A percentile compares a stretch with the other conserved stretches of the same genome.
Conservation (phyloP, 2,888 invertebrate species). For the Seladonia tumulorum region DNA sequence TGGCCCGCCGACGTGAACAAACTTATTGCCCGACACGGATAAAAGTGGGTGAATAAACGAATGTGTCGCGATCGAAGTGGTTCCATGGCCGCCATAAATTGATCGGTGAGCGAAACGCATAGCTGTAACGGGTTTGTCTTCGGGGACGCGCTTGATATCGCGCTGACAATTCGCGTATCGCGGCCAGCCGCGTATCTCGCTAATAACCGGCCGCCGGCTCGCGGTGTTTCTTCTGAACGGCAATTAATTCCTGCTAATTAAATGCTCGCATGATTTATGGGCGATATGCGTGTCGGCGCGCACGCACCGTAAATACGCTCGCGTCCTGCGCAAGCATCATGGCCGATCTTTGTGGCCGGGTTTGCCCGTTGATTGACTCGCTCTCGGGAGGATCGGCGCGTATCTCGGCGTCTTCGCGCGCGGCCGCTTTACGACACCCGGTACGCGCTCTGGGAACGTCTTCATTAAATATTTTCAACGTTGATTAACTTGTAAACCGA, state of each 20-base stretch:
- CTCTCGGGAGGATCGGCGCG: not conserved
- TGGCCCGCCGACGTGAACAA: not conserved
- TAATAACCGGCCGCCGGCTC: constrained; percentile 63
- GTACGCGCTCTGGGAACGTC: not conserved
- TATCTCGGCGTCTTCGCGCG: not conserved
- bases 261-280: constrained; percentile 62
- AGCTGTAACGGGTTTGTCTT: constrained; percentile 40
- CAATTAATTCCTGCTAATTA: constrained; percentile 82
- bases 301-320: not conserved
- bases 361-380: constrained; percentile 9
- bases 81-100: constrained; percentile 42
- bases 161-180: constrained; percentile 59
- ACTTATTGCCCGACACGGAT: not conserved
- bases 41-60: constrained; percentile 3
- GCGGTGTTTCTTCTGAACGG: constrained; percentile 73
- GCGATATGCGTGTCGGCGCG: constrained; percentile 21
- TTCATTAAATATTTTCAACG: constrained; percentile 16
- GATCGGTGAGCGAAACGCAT: constrained; percentile 28
- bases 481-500: constrained; percentile 22
- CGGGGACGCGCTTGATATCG: constrained; percentile 41
- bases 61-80: constrained; percentile 33
- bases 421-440: constrained; percentile 16
- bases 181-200: constrained; percentile 52
- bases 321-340: not conserved
- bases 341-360: not conserved